These are phyloP conservation scores for Menura novaehollandiae DNA, from an alignment of 2,113 vertebrate species.

Conservation along the genomic window DNA sequence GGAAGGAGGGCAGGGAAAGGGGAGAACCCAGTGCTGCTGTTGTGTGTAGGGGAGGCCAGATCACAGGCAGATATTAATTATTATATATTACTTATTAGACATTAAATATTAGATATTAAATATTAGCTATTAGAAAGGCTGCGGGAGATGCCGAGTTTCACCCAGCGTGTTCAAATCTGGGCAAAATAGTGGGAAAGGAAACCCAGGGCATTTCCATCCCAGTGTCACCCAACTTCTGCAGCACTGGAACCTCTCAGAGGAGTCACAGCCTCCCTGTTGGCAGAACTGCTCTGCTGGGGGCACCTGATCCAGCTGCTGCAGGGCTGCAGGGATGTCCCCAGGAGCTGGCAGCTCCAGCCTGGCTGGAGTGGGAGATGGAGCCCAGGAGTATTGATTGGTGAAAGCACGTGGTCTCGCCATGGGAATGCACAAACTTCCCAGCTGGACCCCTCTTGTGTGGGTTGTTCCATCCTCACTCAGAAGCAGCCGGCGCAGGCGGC, in stretches of 20 bases:
- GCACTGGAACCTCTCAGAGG: not conserved
- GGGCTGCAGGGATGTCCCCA: not conserved
- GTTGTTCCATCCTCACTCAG: not conserved
- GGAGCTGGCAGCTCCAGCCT: not conserved
- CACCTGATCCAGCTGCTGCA: not conserved
- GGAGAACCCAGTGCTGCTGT: not conserved
- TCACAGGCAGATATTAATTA: not conserved
- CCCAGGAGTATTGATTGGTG: not conserved
- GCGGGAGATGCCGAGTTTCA: not conserved
- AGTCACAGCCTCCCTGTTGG: not conserved
- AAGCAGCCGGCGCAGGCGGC: constrained; percentile 75
- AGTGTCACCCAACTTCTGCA: not conserved
- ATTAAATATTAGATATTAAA: not conserved
- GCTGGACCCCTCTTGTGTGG: not conserved
- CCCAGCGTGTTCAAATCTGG: not conserved
- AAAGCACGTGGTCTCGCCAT: not conserved
- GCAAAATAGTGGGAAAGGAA: not conserved
- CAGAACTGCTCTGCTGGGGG: not conserved
- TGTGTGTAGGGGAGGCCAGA: not conserved
- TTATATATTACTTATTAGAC: not conserved
- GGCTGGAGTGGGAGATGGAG: not conserved
- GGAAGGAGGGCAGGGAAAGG: not conserved
- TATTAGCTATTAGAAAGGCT: not conserved
- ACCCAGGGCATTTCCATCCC: not conserved
- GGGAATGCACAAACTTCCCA: not conserved